A percentile compares a stretch with the other conserved stretches of the same genome.
Conservation (phyloP, 2,113 vertebrate genomes). For the Bufo bufo region DNA sequence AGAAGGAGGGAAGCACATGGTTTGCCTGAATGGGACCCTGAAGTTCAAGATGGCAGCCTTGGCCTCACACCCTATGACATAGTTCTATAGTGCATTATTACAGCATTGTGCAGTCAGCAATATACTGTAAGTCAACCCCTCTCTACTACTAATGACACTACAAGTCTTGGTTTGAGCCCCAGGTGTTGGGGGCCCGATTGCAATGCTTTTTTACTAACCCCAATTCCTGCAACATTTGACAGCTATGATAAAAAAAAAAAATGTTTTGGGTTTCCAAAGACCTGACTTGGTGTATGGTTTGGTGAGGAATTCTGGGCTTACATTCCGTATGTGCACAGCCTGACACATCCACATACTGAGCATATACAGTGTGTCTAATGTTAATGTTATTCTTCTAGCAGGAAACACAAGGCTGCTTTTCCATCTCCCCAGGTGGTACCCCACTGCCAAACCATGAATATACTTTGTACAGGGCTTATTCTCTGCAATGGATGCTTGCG, state of each 20-base stretch:
- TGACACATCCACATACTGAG: neutral
- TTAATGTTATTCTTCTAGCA: constrained; percentile 15
- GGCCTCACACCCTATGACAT: too few relatives aligned
- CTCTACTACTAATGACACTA: neutral
- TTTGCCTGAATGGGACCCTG: too few relatives aligned
- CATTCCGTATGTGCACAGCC: neutral
- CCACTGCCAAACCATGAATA: constrained; percentile 14
- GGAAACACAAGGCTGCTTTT: neutral
- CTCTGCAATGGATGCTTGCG: neutral
- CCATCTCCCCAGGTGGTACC: constrained; percentile 11
- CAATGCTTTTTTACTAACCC: neutral
- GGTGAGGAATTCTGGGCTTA: neutral
- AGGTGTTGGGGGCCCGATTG: too few relatives aligned
- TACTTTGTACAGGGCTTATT: constrained; percentile 1
- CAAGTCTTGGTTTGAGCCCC: neutral
- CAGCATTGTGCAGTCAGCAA: too few relatives aligned
- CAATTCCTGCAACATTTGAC: neutral
- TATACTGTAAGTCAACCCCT: too few relatives aligned
- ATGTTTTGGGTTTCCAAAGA: neutral
- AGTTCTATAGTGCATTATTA: too few relatives aligned
- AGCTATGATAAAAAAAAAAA: neutral
- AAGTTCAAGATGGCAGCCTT: too few relatives aligned
- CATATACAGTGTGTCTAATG: neutral
- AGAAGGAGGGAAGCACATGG: too few relatives aligned
- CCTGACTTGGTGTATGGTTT: neutral